These are phyloP conservation scores for Montipora capricornis DNA, from an alignment of 64 coral and sea anemone species.

Conservation along the genomic window DNA sequence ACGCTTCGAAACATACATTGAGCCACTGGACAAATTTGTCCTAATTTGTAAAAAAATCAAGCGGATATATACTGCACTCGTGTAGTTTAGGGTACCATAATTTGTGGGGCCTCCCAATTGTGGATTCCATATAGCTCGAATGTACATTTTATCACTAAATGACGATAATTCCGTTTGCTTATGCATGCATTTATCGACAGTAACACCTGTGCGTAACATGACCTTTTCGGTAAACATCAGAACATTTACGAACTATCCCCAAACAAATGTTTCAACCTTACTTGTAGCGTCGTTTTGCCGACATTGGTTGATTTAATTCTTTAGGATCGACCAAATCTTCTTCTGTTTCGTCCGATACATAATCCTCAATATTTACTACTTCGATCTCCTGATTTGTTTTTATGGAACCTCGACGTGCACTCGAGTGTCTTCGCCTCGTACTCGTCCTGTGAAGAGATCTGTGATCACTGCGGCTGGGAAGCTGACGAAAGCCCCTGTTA, in stretches of 20 bases:
- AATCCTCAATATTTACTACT: conserved; percentile 38
- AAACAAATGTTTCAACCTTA: background rate
- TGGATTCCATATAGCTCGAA: no score
- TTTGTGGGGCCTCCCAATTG: no score
- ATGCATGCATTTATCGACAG: no score
- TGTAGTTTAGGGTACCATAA: no score
- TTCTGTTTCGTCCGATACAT: background rate
- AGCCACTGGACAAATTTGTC: no score
- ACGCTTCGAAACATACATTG: no score
- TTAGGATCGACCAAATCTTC: conserved; percentile 35
- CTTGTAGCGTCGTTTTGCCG: conserved; percentile 27
- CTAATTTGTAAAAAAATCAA: no score
- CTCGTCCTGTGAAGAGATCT: background rate
- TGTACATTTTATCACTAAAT: no score
- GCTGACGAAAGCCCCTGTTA: conserved; percentile 5
- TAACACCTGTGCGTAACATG: no score
- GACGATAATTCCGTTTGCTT: no score
- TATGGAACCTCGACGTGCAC: background rate
- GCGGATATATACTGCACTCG: no score
- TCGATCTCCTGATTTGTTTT: conserved; percentile 1
- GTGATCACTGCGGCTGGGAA: conserved; percentile 38
- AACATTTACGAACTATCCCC: background rate
- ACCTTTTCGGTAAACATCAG: no score
- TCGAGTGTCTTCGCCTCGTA: conserved; percentile 8
- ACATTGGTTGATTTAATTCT: conserved; percentile 45